Base-by-base conservation (phyloP, 2,113 vertebrate genomes). In the Nyctibius bracteatus region DNA sequence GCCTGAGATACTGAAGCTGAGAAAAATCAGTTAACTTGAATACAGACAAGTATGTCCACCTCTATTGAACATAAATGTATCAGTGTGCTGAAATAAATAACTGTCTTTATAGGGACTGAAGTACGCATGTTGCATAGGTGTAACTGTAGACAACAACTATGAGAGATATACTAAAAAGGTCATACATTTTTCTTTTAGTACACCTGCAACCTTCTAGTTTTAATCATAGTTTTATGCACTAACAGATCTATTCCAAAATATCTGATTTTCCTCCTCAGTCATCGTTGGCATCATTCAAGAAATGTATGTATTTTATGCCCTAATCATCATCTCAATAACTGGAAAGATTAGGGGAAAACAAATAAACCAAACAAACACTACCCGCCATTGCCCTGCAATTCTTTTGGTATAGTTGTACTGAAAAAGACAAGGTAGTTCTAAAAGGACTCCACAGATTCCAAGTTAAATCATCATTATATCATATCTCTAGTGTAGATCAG, bases 311-410 rank as follows among this genome's bases (percentile, higher is more conserved):
- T 43, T 82, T 16, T 51, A 59, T 39, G 5, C 8, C 28, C 22
- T 71, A 46, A 81, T 79, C 24, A n/a, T n/a, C 14, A 41, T 24
- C 11, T 24, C 23, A 81, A 14, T 28, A 43, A 47, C 21, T 41
- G 19, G 62, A 61, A 86, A 83, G 5, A 49, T 54, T 20, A 57
- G 19, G 25, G 23, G 2, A n/a, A 70, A 70, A 23, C 30, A 22
- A 54, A 17, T 23, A 37, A 66, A 77, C 52, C 20, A 74, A n/a
- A n/a, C n/a, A n/a, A n/a, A n/a, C n/a, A 39, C 37, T 4, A 1
- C 1, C 0, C 1, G 1, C 3, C 14, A 17, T 2, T n/a, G n/a
- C 12, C 6, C 5, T 0, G 5, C 7, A 35, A 11, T 52, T 80
- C 8, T 65, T 73, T 73, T 66, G 14, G 14, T 54, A 66, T 33